Evolutionary conservation across 53 echinoderm and acorn worm genomes (phyloP).

Genomic region (Henricia sp.): DNA sequence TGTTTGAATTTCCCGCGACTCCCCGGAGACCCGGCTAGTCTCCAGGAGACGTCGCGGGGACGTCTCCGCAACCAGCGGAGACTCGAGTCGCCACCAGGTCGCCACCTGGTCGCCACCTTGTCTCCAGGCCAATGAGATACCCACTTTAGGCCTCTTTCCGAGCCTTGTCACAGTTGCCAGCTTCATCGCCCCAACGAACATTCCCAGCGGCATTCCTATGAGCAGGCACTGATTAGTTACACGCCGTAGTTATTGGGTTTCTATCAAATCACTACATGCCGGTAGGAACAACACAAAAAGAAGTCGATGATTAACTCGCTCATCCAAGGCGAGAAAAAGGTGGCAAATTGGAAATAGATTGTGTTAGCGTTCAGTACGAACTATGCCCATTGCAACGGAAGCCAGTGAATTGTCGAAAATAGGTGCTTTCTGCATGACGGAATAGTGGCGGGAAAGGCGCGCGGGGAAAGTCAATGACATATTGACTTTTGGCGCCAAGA

Average conservation of each 20-base stretch:
- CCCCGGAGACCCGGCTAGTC: too few relatives aligned
- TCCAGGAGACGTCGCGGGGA: too few relatives aligned
- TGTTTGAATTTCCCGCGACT: too few relatives aligned
- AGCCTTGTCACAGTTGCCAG: too few relatives aligned
- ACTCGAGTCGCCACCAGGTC: too few relatives aligned
- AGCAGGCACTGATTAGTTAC: not conserved
- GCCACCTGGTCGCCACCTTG: too few relatives aligned
- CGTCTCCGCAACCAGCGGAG: too few relatives aligned
- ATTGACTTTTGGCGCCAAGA: not conserved
- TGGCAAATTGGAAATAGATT: slow-evolving; percentile 12
- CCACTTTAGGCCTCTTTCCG: too few relatives aligned
- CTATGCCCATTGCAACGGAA: not conserved
- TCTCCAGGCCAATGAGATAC: too few relatives aligned
- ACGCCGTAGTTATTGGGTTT: not conserved
- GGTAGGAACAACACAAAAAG: too few relatives aligned
- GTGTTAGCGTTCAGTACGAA: not conserved
- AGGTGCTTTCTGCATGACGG: not conserved
- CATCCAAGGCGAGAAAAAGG: slow-evolving; percentile 6
- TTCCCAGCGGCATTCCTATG: too few relatives aligned
- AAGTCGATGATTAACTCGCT: not conserved
- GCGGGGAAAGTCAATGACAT: not conserved
- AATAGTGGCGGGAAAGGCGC: not conserved
- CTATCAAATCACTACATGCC: not conserved
- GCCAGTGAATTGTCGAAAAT: not conserved
- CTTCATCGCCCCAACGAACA: too few relatives aligned